These are phyloP conservation scores for Balaenoptera acutorostrata DNA, from an alignment of 2,113 vertebrate genomes.

Conservation along the genomic window DNA sequence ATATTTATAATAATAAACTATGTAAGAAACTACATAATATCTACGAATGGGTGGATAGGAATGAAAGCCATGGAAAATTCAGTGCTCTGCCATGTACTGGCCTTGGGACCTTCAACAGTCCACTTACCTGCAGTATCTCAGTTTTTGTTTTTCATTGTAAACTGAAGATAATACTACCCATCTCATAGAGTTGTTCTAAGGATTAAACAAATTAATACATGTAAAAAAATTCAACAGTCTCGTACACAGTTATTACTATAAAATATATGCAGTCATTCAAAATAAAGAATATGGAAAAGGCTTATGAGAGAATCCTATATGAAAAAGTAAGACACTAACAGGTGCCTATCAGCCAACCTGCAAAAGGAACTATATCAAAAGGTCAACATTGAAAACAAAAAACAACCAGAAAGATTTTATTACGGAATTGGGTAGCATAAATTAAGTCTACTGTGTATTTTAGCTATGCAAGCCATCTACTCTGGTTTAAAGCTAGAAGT, in stretches of 20 bases:
- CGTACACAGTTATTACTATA: not conserved
- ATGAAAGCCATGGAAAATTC: not conserved
- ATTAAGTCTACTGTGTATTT: slow-evolving; percentile 5
- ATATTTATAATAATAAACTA: not conserved
- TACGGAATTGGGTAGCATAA: not conserved
- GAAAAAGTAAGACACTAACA: not conserved
- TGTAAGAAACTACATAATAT: not conserved
- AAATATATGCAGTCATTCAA: slow-evolving; percentile 13
- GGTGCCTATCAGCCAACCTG: not conserved
- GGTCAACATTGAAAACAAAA: not conserved
- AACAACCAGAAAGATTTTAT: not conserved
- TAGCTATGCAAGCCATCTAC: not conserved
- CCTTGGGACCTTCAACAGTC: not conserved
- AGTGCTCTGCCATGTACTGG: not conserved
- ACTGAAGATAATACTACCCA: not conserved
- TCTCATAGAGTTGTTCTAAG: not conserved
- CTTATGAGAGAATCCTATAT: not conserved
- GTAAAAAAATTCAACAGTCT: not conserved
- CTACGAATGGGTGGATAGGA: not conserved
- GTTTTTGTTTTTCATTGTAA: not conserved
- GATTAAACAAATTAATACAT: not conserved
- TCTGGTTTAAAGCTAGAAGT: not conserved
- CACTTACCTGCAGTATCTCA: not conserved
- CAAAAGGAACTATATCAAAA: not conserved
- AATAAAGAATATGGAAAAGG: slow-evolving; percentile 18